A percentile compares a stretch with the other conserved stretches of the same genome.
phyloP scores from a whole-genome alignment of 2,113 vertebrate species.

The Sarotherodon lohbergeri region DNA sequence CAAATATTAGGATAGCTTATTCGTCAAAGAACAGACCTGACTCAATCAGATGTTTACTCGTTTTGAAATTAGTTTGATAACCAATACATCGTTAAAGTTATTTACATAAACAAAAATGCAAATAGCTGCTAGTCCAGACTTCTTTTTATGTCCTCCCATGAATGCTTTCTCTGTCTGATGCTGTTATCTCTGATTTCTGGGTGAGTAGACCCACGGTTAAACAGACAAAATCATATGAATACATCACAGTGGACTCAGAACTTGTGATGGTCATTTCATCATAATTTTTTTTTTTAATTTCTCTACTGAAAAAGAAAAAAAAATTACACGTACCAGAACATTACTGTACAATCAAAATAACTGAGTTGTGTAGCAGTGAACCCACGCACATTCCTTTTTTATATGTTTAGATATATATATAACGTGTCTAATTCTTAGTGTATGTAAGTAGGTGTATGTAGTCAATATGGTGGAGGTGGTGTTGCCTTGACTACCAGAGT shows the following conservation, averaged over 20 bases:
- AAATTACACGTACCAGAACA: background rate
- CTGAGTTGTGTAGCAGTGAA: background rate
- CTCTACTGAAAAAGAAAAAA: background rate
- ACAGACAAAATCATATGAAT: background rate
- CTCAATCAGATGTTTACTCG: background rate
- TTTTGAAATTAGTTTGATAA: background rate
- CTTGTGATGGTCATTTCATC: background rate
- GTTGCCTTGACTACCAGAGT: constrained; percentile 62
- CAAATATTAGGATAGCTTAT: background rate
- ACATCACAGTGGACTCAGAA: background rate
- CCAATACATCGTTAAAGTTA: background rate
- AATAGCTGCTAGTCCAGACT: background rate
- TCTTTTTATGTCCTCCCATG: background rate
- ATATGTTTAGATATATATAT: background rate
- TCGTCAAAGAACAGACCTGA: background rate
- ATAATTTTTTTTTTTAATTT: background rate
- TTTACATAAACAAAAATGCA: background rate
- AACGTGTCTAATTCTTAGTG: background rate
- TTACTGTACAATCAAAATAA: background rate
- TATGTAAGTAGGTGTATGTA: background rate
- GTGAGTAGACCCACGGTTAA: background rate
- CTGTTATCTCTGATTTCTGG: background rate
- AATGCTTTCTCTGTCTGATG: background rate
- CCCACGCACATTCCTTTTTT: background rate
- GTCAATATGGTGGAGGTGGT: background rate